Conservation (phyloP, 2,113 vertebrate species). For the Dermatemys mawii region DNA sequence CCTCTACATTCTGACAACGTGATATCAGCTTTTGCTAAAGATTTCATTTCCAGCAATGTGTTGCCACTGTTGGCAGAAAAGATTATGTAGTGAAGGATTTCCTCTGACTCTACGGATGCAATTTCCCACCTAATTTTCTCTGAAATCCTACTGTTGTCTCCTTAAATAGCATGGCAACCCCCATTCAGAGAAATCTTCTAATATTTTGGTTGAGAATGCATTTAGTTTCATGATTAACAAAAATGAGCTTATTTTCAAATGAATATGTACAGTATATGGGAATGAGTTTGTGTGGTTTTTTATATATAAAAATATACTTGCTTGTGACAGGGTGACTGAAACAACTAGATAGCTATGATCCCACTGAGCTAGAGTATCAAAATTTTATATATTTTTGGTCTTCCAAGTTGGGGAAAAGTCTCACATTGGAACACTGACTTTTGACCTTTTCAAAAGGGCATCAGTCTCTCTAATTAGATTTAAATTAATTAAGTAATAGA, state of each 20-base stretch:
- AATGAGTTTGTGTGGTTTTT: rapidly evolving
- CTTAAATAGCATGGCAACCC: neutral
- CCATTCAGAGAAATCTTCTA: neutral
- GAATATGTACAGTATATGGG: neutral
- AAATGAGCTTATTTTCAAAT: neutral
- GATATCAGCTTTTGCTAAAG: rapidly evolving
- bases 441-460: slow-evolving; percentile 65
- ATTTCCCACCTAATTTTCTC: neutral
- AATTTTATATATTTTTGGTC: slow-evolving; percentile 23
- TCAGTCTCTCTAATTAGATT: slow-evolving; percentile 53
- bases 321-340: neutral
- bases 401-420: slow-evolving; percentile 15
- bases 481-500: slow-evolving; percentile 33
- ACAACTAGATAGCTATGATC: neutral
- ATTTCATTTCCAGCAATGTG: neutral
- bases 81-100: neutral
- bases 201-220: neutral
- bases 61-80: neutral
- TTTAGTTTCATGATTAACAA: neutral
- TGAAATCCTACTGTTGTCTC: neutral
- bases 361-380: neutral
- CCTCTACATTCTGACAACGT: neutral
- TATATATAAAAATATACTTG: neutral
- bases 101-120: neutral
- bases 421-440: slow-evolving; percentile 22